Conservation (phyloP, 1,140 invertebrate species). For the Leptinotarsa defecta region DNA sequence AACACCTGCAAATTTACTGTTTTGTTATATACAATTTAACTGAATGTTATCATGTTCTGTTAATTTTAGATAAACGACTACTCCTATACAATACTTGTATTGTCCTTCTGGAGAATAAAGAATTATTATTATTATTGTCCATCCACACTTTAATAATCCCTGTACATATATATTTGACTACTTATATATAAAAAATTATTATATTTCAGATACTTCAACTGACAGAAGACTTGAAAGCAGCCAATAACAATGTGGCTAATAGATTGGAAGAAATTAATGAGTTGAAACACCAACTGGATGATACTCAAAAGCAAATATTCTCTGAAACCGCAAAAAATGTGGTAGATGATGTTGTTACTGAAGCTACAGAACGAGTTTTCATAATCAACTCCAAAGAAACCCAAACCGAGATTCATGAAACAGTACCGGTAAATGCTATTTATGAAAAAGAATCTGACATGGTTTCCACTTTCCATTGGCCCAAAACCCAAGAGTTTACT, state of each 20-base stretch:
- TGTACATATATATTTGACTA: no score
- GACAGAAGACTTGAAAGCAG: conserved; percentile 22
- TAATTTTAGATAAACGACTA: no score
- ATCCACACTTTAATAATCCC: no score
- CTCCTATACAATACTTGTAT: no score
- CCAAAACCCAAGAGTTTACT: background rate
- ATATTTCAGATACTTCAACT: conserved; percentile 19
- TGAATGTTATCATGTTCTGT: no score
- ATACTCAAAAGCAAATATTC: conserved; percentile 17
- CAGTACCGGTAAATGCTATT: background rate
- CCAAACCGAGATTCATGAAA: conserved; percentile 18
- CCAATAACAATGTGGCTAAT: conserved; percentile 12
- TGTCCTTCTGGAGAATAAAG: no score
- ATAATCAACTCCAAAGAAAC: conserved; percentile 17
- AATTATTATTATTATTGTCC: no score
- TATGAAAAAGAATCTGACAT: background rate
- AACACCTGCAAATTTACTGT: no score
- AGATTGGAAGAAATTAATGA: background rate
- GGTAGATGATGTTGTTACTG: conserved; percentile 29
- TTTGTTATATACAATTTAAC: no score
- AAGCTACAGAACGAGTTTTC: conserved; percentile 24
- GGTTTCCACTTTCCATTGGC: conserved; percentile 3
- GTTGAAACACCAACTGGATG: conserved; percentile 21
- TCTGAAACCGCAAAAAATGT: conserved; percentile 31
- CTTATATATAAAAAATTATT: background rate